phyloP scores from a whole-genome alignment of 2,888 invertebrate genomes.

The Enchytraeus crypticus region DNA sequence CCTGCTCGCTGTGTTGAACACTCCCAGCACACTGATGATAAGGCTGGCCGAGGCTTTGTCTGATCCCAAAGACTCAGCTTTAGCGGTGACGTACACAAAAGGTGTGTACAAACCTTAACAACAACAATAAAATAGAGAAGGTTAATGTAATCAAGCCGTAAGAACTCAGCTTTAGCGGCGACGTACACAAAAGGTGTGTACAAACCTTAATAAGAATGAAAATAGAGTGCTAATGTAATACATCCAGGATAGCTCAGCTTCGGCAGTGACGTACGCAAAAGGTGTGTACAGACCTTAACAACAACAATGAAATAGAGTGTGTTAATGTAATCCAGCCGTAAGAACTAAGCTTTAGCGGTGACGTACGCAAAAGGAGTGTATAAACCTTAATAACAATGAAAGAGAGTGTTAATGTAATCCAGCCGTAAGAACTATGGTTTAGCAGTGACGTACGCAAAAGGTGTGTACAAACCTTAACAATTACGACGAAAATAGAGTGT shows the following conservation, averaged over 20 bases:
- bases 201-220: too few species aligned
- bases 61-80: slow-evolving; percentile 29
- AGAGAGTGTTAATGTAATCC: too few species aligned
- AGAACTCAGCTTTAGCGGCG: slow-evolving; percentile 27
- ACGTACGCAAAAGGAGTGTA: too few species aligned
- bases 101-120: too few species aligned
- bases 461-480: slow-evolving; percentile 16
- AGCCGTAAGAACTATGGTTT: too few species aligned
- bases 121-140: too few species aligned
- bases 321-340: slow-evolving; percentile 25
- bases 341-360: slow-evolving; percentile 27
- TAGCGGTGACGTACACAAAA: slow-evolving; percentile 38
- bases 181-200: too few species aligned
- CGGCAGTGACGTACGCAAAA: slow-evolving; percentile 40
- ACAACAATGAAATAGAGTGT: background rate
- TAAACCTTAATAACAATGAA: too few species aligned
- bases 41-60: slow-evolving; percentile 50
- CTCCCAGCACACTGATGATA: slow-evolving; percentile 47
- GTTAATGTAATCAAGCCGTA: too few species aligned
- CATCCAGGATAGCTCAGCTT: too few species aligned
- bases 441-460: slow-evolving; percentile 41
- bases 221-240: too few species aligned
- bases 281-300: slow-evolving; percentile 23
- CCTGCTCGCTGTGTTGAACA: slow-evolving; percentile 28
- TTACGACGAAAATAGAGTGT: background rate